Evolutionary conservation across 2,113 vertebrate genomes (phyloP).

Genomic region (Pongo pygmaeus): DNA sequence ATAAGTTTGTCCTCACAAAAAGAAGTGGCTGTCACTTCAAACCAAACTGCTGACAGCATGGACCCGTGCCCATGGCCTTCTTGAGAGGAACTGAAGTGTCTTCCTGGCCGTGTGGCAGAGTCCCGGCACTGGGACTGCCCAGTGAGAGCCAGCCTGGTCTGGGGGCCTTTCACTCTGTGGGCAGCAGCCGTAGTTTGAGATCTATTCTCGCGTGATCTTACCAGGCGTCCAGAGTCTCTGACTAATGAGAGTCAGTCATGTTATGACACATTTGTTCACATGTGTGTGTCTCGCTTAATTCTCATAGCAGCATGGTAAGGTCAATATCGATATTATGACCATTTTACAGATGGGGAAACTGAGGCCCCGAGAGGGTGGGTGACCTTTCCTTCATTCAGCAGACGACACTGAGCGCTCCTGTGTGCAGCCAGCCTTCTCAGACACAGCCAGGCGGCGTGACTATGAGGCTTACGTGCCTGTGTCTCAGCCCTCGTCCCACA

Average conservation of each 20-base stretch:
- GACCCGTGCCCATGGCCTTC: background rate
- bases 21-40: background rate
- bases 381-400: background rate
- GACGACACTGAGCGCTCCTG: fast-evolving
- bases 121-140: slow-evolving; percentile 24
- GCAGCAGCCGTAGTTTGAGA: background rate
- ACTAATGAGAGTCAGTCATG: background rate
- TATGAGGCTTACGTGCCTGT: fast-evolving
- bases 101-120: background rate
- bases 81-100: slow-evolving; percentile 50
- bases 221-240: background rate
- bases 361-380: background rate
- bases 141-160: background rate
- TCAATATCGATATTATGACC: too few relatives aligned
- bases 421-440: background rate
- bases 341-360: too few relatives aligned
- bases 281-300: background rate
- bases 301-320: fast-evolving
- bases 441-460: fast-evolving
- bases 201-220: background rate
- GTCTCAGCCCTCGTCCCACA: background rate
- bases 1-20: background rate
- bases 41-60: background rate
- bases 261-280: fast-evolving
- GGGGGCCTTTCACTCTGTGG: slow-evolving; percentile 30